A percentile compares a stretch with the other conserved stretches of the same genome.
Conservation (phyloP, 2,113 vertebrate genomes). For the Ciconia stormi region DNA sequence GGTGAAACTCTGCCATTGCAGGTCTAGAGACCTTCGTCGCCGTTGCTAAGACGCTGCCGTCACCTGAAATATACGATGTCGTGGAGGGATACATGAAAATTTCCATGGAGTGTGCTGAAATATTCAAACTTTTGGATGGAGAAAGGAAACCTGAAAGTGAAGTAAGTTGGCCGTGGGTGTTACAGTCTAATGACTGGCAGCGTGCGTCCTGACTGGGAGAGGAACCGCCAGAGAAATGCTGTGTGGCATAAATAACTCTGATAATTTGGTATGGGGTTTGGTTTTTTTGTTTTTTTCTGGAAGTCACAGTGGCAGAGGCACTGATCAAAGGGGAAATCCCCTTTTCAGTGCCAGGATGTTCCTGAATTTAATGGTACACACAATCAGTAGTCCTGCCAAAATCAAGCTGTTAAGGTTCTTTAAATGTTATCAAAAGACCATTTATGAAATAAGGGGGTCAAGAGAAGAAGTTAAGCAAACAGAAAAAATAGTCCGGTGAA, state of each 20-base stretch:
- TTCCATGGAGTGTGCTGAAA: constrained; percentile 90
- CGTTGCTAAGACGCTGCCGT: constrained; percentile 80
- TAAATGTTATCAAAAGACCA: not conserved
- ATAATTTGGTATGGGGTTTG: not conserved
- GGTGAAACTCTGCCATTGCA: constrained; percentile 27
- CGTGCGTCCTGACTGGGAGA: accelerated
- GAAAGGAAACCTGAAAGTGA: constrained; percentile 82
- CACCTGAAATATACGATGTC: constrained; percentile 80
- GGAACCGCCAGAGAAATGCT: not conserved
- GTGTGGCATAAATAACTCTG: not conserved
- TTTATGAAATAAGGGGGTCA: not conserved
- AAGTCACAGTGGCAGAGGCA: not conserved
- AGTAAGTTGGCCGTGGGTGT: constrained; percentile 57
- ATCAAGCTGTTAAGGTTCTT: not conserved
- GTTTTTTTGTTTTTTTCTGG: not conserved
- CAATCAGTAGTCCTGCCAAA: not conserved
- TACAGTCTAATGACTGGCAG: accelerated
- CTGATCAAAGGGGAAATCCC: not conserved
- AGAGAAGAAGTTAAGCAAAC: not conserved
- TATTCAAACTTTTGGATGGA: constrained; percentile 87
- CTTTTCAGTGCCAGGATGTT: not conserved
- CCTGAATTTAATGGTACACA: not conserved
- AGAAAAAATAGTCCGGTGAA: not conserved
- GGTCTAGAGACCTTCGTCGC: constrained; percentile 85
- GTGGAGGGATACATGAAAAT: constrained; percentile 94